Conservation (phyloP, 2,113 vertebrate species). For the Hassar affinis region DNA sequence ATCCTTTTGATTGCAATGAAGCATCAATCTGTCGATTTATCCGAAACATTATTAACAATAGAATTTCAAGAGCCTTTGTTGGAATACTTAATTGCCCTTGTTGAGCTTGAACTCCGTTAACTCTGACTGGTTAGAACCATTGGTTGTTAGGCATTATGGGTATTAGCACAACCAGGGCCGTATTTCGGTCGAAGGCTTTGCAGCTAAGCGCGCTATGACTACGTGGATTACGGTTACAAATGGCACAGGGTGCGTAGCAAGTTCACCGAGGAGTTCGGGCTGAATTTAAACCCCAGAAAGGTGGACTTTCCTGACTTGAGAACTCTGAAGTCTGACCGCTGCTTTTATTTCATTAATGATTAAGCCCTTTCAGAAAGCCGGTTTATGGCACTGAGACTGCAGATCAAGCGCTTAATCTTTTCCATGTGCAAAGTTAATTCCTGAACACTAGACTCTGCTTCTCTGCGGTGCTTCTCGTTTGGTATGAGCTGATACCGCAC, state of each 20-base stretch:
- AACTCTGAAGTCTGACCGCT: slow-evolving; percentile 61
- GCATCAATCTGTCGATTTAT: neutral
- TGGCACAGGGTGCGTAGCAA: slow-evolving; percentile 16
- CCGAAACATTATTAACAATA: neutral
- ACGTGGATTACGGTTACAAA: slow-evolving; percentile 28
- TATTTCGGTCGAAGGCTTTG: slow-evolving; percentile 25
- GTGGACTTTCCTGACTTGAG: slow-evolving; percentile 61
- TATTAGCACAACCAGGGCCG: slow-evolving; percentile 20
- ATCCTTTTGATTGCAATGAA: neutral
- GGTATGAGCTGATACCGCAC: too few species aligned
- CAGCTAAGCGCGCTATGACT: slow-evolving; percentile 11
- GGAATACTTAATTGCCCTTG: neutral
- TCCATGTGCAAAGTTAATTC: slow-evolving; percentile 72
- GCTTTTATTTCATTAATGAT: slow-evolving; percentile 61
- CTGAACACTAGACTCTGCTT: slow-evolving; percentile 35
- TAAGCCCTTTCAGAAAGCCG: slow-evolving; percentile 61
- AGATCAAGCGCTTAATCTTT: slow-evolving; percentile 69
- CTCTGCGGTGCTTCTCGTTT: slow-evolving; percentile 57
- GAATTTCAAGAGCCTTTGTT: neutral
- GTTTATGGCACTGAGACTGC: slow-evolving; percentile 52
- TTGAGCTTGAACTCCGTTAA: neutral
- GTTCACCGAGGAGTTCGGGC: slow-evolving; percentile 54
- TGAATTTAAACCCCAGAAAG: slow-evolving; percentile 62
- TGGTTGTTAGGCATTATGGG: slow-evolving; percentile 22
- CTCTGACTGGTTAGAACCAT: neutral